Evolutionary conservation across 30 jellyfish, hydroid and myxozoan species (phyloP).

Genomic region (Cassiopea andromeda): DNA sequence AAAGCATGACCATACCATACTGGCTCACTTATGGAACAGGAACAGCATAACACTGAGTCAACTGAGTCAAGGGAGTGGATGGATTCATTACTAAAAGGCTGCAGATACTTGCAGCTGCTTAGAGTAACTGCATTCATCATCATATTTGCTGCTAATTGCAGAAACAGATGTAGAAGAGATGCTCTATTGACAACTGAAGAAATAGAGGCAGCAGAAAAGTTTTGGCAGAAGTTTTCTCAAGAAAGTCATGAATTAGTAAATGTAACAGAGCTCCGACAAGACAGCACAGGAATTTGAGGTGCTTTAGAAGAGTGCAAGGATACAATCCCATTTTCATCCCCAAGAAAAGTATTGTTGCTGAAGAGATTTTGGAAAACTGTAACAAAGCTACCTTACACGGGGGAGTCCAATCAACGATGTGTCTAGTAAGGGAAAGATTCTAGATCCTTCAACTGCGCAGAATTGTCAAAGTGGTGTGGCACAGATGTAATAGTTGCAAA

Average conservation of each 20-base stretch:
- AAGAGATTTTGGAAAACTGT: slow-evolving; percentile 18
- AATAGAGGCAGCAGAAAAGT: neutral
- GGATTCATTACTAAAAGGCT: slow-evolving; percentile 24
- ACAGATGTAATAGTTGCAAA: neutral
- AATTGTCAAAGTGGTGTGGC: neutral
- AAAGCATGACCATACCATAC: slow-evolving; percentile 59
- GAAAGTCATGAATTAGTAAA: neutral
- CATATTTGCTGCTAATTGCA: neutral
- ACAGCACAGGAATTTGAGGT: neutral
- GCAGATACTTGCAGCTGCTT: slow-evolving; percentile 48
- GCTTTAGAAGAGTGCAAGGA: neutral
- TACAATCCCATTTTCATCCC: neutral
- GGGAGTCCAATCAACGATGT: slow-evolving; percentile 14
- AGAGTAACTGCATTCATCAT: neutral
- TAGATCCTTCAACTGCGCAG: neutral
- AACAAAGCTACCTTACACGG: slow-evolving; percentile 21
- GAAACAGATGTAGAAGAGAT: slow-evolving; percentile 46
- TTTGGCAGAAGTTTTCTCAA: neutral
- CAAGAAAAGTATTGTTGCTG: slow-evolving; percentile 2
- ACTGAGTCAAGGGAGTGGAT: slow-evolving; percentile 62
- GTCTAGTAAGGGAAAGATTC: slow-evolving; percentile 26
- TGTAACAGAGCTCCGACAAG: neutral
- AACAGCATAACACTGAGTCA: slow-evolving; percentile 43
- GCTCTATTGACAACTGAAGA: slow-evolving; percentile 19
- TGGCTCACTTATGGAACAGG: slow-evolving; percentile 67